A percentile compares a stretch with the other conserved stretches of the same genome.
Evolutionary conservation across 2,797 vertebrate genomes (phyloP).

Genomic region (Channa striata): DNA sequence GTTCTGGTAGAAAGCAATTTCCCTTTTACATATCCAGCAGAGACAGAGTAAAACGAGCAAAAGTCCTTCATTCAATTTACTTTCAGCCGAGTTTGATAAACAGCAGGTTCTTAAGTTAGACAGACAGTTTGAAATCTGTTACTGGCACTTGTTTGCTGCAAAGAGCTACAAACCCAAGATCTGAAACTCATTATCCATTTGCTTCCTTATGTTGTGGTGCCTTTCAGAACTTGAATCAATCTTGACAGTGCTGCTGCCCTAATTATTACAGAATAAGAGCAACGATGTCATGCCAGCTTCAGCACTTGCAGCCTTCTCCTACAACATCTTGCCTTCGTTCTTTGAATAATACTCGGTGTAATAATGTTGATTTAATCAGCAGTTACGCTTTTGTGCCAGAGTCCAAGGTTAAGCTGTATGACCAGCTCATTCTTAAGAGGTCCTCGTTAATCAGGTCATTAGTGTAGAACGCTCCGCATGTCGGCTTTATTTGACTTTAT

Average conservation of each 20-base stretch:
- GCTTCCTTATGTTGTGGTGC: neutral
- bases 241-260: neutral
- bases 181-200: too few relatives aligned
- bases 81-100: too few relatives aligned
- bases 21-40: neutral
- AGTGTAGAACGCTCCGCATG: neutral
- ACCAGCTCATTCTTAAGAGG: neutral
- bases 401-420: slow-evolving; percentile 7
- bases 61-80: neutral
- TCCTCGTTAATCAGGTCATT: slow-evolving; percentile 14
- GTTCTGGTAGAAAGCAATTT: too few relatives aligned
- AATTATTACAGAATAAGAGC: neutral
- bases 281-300: neutral
- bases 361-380: slow-evolving; percentile 9
- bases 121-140: neutral
- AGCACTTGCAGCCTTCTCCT: neutral
- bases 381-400: neutral
- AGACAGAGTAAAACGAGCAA: neutral
- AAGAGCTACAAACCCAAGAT: neutral
- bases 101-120: neutral
- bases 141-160: neutral
- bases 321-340: neutral
- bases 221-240: neutral
- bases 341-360: neutral
- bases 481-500: slow-evolving; percentile 2